Evolutionary conservation across 2,888 invertebrate species (phyloP), one percentile per base, ranked within the genome.

Genomic region (Pollenia labialis): DNA sequence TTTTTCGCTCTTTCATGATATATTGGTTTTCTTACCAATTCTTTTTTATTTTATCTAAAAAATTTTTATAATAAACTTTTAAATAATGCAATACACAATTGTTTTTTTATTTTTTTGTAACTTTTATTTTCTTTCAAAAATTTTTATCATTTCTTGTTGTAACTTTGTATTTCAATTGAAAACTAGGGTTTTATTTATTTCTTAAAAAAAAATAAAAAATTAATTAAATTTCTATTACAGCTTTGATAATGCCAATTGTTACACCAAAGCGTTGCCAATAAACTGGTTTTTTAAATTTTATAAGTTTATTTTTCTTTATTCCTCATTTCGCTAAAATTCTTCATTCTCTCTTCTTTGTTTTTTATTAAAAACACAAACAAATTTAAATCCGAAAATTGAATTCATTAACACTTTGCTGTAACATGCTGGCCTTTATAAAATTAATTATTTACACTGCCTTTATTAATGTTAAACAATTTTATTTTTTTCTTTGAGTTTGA

Each of bases 221-320:
- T 32, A 32, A 46, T 72, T 48, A 46, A 14, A 9, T 1, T 68
- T 60, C 84, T 18, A 82, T 72, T 81, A 12, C 85, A 87, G 85
- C 88, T 84, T 85, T 76, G 90, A 91, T 92, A 91, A 92, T 92
- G 91, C 91, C 92, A 92, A 90, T 91, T 92, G 91, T 91, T 91
- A 90, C 90, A 90, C 88, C 89, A 92, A 90, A 90, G 90, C 90
- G 88, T 89, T 88, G 50, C 16, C 1, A 42, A 12, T 72, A 18
- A 42, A 2, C 58, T 72, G 60, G 62, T 68, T 77, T 23, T 23
- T 23, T 2, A 23, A 23, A 23, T 23, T 23, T 23, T 14, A 32
- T 69, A 79, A 48, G 46, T 50, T 50, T 69, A n/a, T 56, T 16
- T 52, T 80, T 60, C 3, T 60, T 44, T 44, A 12, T 42, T 44